phyloP scores from a whole-genome alignment of 2,113 vertebrate species.

The Eudyptes chrysolophus region DNA sequence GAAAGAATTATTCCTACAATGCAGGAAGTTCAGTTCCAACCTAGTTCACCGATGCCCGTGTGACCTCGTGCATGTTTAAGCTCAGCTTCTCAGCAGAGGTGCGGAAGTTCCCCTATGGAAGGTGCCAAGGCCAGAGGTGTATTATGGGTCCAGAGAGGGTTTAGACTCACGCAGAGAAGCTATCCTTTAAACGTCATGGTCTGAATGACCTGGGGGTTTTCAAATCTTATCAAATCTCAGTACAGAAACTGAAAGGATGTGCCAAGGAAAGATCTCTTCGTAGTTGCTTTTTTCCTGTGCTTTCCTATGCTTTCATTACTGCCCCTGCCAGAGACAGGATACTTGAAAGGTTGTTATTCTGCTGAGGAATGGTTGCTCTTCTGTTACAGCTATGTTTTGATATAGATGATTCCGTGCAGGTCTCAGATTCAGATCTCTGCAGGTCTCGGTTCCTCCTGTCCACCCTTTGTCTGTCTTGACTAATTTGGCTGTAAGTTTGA shows the following conservation, averaged over 20 bases:
- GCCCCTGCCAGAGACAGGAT: constrained; percentile 16
- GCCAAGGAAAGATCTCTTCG: constrained; percentile 26
- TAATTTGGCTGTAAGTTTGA: constrained; percentile 39
- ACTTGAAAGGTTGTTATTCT: constrained; percentile 58
- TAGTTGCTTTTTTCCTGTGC: not conserved
- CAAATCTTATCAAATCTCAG: constrained; percentile 9
- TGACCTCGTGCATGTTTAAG: constrained; percentile 8
- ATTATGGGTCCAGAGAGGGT: not conserved
- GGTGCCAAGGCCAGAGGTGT: not conserved
- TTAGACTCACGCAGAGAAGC: not conserved
- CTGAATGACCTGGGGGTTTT: constrained; percentile 17
- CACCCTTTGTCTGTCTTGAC: constrained; percentile 34
- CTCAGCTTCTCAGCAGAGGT: not conserved
- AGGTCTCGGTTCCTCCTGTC: not conserved
- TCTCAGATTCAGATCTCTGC: constrained; percentile 56
- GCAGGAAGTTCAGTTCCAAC: constrained; percentile 11
- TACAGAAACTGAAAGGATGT: constrained; percentile 23
- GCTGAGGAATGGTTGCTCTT: constrained; percentile 35
- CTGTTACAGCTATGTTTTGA: constrained; percentile 48
- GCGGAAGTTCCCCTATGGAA: not conserved
- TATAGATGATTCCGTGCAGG: constrained; percentile 22
- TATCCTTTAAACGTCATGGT: constrained; percentile 12
- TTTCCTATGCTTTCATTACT: constrained; percentile 34
- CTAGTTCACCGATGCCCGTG: not conserved
- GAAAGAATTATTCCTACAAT: constrained; percentile 12